Evolutionary conservation across 2,888 invertebrate genomes (phyloP).

Genomic region (Euzetes globulus): DNA sequence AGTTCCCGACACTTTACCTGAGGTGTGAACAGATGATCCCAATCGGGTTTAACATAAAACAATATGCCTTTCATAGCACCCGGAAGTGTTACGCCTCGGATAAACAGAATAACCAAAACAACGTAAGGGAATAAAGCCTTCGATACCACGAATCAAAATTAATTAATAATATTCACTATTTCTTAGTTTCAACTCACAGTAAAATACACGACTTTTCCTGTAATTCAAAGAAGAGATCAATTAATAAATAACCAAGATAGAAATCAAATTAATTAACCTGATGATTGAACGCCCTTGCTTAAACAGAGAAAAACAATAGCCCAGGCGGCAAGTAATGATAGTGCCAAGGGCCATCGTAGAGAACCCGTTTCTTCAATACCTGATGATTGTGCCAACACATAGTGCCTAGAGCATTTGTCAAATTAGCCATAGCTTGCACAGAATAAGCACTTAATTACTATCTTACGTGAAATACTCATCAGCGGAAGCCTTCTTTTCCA

Average conservation of each 20-base stretch:
- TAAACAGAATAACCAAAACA: slow-evolving; percentile 57
- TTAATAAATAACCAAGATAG: neutral
- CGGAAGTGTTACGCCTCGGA: slow-evolving; percentile 84
- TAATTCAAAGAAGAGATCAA: neutral
- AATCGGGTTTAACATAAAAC: slow-evolving; percentile 77
- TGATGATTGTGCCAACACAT: slow-evolving; percentile 61
- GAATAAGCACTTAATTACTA: slow-evolving; percentile 36
- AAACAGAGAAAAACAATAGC: slow-evolving; percentile 50
- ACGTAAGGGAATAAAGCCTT: slow-evolving; percentile 64
- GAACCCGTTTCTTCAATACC: slow-evolving; percentile 53
- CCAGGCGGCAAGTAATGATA: slow-evolving; percentile 69
- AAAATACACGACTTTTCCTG: slow-evolving; percentile 60
- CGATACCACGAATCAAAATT: neutral
- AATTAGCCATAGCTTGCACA: slow-evolving; percentile 44
- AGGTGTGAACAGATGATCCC: slow-evolving; percentile 41
- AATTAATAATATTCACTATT: no score
- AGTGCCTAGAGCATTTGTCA: slow-evolving; percentile 47
- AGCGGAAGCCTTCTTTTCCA: slow-evolving; percentile 3
- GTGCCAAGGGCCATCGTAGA: slow-evolving; percentile 58
- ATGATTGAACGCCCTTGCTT: slow-evolving; percentile 44
- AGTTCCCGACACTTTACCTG: no score
- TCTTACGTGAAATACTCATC: slow-evolving; percentile 33
- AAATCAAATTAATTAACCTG: slow-evolving; percentile 40
- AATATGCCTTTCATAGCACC: slow-evolving; percentile 86
- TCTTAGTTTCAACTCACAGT: slow-evolving; percentile 47